Evolutionary conservation across 2,797 vertebrate species (phyloP).

Genomic region (Diceros bicornis): DNA sequence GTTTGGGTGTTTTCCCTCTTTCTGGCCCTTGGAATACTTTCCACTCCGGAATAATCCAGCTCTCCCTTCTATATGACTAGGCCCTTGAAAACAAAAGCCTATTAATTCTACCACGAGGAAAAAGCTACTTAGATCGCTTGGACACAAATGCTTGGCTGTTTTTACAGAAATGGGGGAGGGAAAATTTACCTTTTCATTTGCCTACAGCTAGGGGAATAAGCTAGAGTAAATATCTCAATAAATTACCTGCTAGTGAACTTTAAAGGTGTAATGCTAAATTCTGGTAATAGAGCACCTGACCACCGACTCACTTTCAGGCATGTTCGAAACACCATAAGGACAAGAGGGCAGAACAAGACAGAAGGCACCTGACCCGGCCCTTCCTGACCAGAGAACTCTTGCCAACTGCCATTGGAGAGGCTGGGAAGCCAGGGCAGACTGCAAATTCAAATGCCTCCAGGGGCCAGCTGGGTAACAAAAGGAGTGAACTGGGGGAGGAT

Average conservation of each 20-base stretch:
- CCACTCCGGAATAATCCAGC: background rate
- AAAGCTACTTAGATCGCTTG: background rate
- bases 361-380: background rate
- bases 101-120: conserved; percentile 35
- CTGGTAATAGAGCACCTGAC: background rate
- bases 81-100: conserved; percentile 56
- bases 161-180: background rate
- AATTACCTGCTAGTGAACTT: background rate
- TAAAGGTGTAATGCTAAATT: background rate
- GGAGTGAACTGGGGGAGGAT: background rate
- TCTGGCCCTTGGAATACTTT: conserved; percentile 7
- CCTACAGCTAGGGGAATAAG: background rate
- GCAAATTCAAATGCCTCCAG: background rate
- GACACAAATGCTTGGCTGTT: conserved; percentile 53
- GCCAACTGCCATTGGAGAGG: background rate
- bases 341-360: background rate
- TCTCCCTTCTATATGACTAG: background rate
- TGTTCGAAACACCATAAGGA: background rate
- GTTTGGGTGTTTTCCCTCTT: background rate
- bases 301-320: background rate
- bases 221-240: conserved; percentile 2
- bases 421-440: background rate
- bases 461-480: background rate
- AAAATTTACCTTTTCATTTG: conserved; percentile 25
- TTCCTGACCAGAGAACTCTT: background rate